Evolutionary conservation across 2,797 vertebrate species (phyloP).

Genomic region (Lutjanus argentimaculatus): DNA sequence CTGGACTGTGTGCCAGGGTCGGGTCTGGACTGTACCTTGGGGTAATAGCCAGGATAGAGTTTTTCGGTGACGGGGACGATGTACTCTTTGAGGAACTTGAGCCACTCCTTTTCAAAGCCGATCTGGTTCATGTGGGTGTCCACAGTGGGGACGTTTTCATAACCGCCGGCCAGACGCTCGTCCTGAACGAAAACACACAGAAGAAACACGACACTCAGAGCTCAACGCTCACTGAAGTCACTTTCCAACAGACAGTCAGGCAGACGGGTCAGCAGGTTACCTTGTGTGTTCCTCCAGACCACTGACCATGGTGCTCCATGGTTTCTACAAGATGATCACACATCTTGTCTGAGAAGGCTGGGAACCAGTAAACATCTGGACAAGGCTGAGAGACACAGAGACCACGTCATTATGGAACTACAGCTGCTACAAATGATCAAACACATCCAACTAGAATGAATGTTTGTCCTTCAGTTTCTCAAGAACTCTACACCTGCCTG

Average conservation of each 20-base stretch:
- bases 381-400: slow-evolving; percentile 79
- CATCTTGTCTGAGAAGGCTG: slow-evolving; percentile 89
- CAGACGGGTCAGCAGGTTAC: slow-evolving; percentile 62
- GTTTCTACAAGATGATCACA: slow-evolving; percentile 92
- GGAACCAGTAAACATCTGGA: slow-evolving; percentile 95
- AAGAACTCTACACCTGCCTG: too few relatives aligned
- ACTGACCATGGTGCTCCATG: slow-evolving; percentile 86
- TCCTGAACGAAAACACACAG: slow-evolving; percentile 78
- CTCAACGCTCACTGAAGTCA: not conserved
- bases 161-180: slow-evolving; percentile 89
- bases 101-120: slow-evolving; percentile 91
- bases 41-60: slow-evolving; percentile 91
- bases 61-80: slow-evolving; percentile 90
- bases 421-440: too few relatives aligned
- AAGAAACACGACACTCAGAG: too few relatives aligned
- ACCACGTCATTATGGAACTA: too few relatives aligned
- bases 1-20: too few relatives aligned
- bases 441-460: too few relatives aligned
- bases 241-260: too few relatives aligned
- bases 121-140: slow-evolving; percentile 95
- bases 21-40: slow-evolving; percentile 83
- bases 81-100: slow-evolving; percentile 90
- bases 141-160: slow-evolving; percentile 92
- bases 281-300: slow-evolving; percentile 89
- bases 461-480: too few relatives aligned